Base-by-base conservation (phyloP, 2,888 invertebrate species). In the Amblyjoppa proteus region DNA sequence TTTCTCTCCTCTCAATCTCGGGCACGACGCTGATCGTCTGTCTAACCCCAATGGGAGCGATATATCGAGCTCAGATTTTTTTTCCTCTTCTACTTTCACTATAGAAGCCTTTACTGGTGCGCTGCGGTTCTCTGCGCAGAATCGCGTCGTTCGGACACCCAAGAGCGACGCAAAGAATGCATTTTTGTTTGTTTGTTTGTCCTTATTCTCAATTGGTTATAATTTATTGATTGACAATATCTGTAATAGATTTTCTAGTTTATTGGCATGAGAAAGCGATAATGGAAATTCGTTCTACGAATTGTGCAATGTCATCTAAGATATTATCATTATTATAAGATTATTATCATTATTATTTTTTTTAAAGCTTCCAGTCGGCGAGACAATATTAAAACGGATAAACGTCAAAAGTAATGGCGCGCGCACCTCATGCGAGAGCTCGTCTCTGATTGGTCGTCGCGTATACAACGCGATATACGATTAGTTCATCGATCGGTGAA, bases 201-300 rank as follows among this genome's bases (percentile, higher is more conserved):
- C 20, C 20, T 31, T 76, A 73, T 79, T 83, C 83, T 78, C 80
- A 81, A 83, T 79, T 87, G 70, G 74, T 81, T 83, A 85, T 70
- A 87, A 87, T 88, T 92, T 92, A 92, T 92, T 92, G 89, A 91
- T 90, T 91, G 91, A 92, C 91, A 92, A 91, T 91, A 90, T 89
- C 88, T 89, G 89, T 88, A 88, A 91, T 90, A 91, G 89, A 91
- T 87, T 85, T 88, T 81, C 90, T 91, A 92, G 88, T 89, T 92
- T 90, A 84, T 90, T 91, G 92, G 90, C 90, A 91, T 90, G 90
- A 92, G 92, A 92, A 92, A 92, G 92, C 91, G 91, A 90, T 91
- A 91, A 92, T 91, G 89, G 92, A 92, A 91, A 93, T 92, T 92
- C 90, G 91, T 92, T 90, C 91, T 93, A 93, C 90, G 91, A 92